Conservation (phyloP, 2,797 vertebrate genomes). For the Hoplostethus mediterraneus region DNA sequence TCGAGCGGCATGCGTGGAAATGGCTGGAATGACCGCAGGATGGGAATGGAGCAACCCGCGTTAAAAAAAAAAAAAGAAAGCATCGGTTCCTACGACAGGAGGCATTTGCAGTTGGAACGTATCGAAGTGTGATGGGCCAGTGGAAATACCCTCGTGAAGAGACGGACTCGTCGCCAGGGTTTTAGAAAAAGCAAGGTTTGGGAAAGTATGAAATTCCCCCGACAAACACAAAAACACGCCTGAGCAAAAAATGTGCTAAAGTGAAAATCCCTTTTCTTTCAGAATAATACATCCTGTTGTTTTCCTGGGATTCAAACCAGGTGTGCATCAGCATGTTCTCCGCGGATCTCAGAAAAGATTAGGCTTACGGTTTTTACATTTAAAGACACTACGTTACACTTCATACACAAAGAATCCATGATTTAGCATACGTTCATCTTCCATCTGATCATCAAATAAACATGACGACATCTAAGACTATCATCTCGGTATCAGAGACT, state of each 20-base stretch:
- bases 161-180: conserved; percentile 1
- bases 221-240: background rate
- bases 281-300: conserved; percentile 14
- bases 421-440: conserved; percentile 31
- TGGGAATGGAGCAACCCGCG: conserved; percentile 41
- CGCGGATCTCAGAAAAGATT: conserved; percentile 17
- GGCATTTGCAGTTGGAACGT: conserved; percentile 22
- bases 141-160: conserved; percentile 36
- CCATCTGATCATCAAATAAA: conserved; percentile 48
- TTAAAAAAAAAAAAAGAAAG: no score
- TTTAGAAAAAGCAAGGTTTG: conserved; percentile 1
- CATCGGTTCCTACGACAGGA: conserved; percentile 29
- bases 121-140: conserved; percentile 46
- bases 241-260: background rate
- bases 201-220: background rate
- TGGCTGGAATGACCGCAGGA: conserved; percentile 39
- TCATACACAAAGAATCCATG: conserved; percentile 20
- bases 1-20: conserved; percentile 23
- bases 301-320: conserved; percentile 26
- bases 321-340: conserved; percentile 3
- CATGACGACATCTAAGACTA: conserved; percentile 23
- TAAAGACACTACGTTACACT: conserved; percentile 3
- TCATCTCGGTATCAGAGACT: conserved; percentile 16
- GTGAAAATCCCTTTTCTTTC: background rate
- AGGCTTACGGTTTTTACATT: conserved; percentile 21